Percentiles rank a stretch among this genome's conserved stretches.
These are phyloP conservation scores for Spilosoma lubricipeda DNA, from an alignment of 2,888 invertebrate species.

Conservation along the genomic window DNA sequence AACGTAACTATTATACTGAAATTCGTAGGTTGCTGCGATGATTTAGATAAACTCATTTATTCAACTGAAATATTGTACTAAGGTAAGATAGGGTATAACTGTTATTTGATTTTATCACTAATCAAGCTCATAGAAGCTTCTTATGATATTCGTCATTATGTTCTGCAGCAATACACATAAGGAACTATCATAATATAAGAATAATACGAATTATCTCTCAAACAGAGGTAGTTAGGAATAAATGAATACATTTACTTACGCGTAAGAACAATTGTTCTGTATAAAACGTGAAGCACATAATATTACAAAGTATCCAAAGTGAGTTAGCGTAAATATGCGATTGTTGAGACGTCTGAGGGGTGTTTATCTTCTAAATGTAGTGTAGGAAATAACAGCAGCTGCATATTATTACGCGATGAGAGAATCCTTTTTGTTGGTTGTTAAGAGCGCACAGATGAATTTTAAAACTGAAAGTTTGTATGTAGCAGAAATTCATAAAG, in stretches of 20 bases:
- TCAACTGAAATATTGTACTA: too few relatives aligned
- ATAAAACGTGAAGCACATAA: not conserved
- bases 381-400: conserved; percentile 1
- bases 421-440: too few relatives aligned
- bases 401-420: not conserved
- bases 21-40: too few relatives aligned
- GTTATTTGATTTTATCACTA: too few relatives aligned
- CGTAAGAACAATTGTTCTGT: conserved; percentile 1
- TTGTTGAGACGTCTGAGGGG: not conserved
- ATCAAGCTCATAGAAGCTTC: too few relatives aligned
- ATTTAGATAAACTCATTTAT: too few relatives aligned
- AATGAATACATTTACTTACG: not conserved
- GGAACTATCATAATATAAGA: not conserved
- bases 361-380: not conserved
- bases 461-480: too few relatives aligned
- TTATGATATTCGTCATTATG: not conserved
- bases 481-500: too few relatives aligned
- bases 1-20: too few relatives aligned
- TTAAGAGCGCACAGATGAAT: too few relatives aligned
- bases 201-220: not conserved
- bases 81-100: too few relatives aligned
- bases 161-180: not conserved
- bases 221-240: not conserved
- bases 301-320: conserved; percentile 1
- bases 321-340: conserved; percentile 3